Base-by-base conservation (phyloP, 2,113 vertebrate genomes). In the Empidonax alnorum region DNA sequence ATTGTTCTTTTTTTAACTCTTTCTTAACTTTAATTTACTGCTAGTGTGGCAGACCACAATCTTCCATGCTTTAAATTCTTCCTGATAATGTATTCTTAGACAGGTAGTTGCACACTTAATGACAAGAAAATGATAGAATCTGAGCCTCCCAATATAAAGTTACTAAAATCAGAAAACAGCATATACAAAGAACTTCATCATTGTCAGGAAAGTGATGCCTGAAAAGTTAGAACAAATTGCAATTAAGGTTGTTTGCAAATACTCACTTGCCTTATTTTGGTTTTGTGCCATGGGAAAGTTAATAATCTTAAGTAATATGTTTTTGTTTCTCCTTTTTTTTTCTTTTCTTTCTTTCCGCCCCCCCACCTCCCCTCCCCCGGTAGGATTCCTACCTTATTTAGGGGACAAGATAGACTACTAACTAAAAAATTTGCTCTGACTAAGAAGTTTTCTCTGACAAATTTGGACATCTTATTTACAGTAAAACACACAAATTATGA, bases 51-150 rank as follows among this genome's bases (percentile, higher is more conserved):
- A 55, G 35, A 66, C 3, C 24, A 85, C 33, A 61, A 44, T 61
- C 10, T 66, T 52, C 68, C 16, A 44, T 28, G 35, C 21, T 81
- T 81, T 16, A 19, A 72, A 61, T 71, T 71, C 46, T 84, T 63
- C 31, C 71, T 2, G 0, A 7, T 81, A 56, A 35, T 0, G 0
- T 10, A 67, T 5, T 80, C 10, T 80, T 46, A 55, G 27, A 24
- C 18, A 61, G 24, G 39, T 72, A 75, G 41, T 23, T 55, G 59
- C 28, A 55, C 15, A 50, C 7, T 30, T 49, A 65, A 59, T 55
- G 17, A 28, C 23, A 72, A 30, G 16, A 82, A 59, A 66, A 66
- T 53, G 22, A 53, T 21, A 61, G 63, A 56, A 46, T 66, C 31
- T 55, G 30, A 46, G 16, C 47, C 19, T 50, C 12, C 24, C 50